phyloP scores from a whole-genome alignment of 2,797 vertebrate genomes.

The Ctenochaetus hawaiiensis region DNA sequence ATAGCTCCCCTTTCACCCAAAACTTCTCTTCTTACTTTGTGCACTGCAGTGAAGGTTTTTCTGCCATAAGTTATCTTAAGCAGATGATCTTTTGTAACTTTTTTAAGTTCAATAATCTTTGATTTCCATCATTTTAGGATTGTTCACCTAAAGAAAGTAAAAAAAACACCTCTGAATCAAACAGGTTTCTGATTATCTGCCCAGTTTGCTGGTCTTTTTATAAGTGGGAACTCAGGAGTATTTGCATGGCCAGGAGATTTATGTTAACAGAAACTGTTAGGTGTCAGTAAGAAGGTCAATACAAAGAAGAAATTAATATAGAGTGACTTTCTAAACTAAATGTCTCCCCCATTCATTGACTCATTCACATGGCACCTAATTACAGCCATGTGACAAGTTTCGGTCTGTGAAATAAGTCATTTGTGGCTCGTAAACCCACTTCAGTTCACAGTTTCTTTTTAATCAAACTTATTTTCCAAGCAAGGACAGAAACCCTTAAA shows the following conservation, averaged over 20 bases:
- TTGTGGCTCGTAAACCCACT: neutral
- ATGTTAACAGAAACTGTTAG: neutral
- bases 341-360: neutral
- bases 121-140: neutral
- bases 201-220: fast-evolving
- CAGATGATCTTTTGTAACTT: neutral
- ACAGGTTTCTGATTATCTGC: neutral
- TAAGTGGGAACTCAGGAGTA: neutral
- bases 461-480: neutral
- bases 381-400: neutral
- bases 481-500: conserved; percentile 71
- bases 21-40: conserved; percentile 1
- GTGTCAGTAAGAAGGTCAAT: neutral
- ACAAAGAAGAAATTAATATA: neutral
- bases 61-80: neutral
- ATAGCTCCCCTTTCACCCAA: neutral
- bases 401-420: neutral
- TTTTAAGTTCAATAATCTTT: neutral
- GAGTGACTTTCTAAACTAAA: neutral
- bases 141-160: neutral
- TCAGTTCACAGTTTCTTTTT: neutral
- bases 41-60: neutral
- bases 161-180: neutral
- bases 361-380: neutral
- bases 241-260: neutral